Conservation (phyloP, 2,888 invertebrate species). For the Lasioglossum figueresi region DNA sequence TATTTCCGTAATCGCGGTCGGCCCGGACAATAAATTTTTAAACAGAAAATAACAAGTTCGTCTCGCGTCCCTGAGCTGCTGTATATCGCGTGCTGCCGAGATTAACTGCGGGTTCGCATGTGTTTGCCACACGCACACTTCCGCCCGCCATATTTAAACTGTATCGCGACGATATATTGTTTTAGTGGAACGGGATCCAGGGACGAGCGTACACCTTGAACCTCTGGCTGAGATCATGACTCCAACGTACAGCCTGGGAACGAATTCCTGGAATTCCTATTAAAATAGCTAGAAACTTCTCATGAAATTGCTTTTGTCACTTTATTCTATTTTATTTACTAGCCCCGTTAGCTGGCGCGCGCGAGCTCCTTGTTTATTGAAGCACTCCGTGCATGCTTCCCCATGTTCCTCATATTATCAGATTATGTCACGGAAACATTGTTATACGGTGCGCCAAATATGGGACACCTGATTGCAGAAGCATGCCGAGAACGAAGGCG, state of each 20-base stretch:
- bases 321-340: conserved; percentile 36
- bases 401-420: neutral
- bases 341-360: neutral
- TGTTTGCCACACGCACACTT: conserved; percentile 28
- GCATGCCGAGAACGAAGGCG: neutral
- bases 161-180: conserved; percentile 58
- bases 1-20: conserved; percentile 15
- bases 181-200: conserved; percentile 24
- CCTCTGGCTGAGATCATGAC: conserved; percentile 32
- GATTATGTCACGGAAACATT: neutral
- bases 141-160: conserved; percentile 45
- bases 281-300: conserved; percentile 57
- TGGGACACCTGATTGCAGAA: neutral
- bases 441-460: neutral
- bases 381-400: neutral
- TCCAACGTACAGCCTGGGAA: conserved; percentile 21
- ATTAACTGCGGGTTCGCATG: conserved; percentile 48
- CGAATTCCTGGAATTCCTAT: conserved; percentile 58
- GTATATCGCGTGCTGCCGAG: conserved; percentile 36
- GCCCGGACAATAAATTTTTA: conserved; percentile 31
- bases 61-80: neutral
- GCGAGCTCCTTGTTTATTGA: conserved; percentile 11
- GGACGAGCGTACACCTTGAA: conserved; percentile 42
- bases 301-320: conserved; percentile 61
- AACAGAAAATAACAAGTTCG: conserved; percentile 40